These are phyloP conservation scores for Myiotriccus ornatus DNA, from an alignment of 2,797 vertebrate species.

Conservation along the genomic window DNA sequence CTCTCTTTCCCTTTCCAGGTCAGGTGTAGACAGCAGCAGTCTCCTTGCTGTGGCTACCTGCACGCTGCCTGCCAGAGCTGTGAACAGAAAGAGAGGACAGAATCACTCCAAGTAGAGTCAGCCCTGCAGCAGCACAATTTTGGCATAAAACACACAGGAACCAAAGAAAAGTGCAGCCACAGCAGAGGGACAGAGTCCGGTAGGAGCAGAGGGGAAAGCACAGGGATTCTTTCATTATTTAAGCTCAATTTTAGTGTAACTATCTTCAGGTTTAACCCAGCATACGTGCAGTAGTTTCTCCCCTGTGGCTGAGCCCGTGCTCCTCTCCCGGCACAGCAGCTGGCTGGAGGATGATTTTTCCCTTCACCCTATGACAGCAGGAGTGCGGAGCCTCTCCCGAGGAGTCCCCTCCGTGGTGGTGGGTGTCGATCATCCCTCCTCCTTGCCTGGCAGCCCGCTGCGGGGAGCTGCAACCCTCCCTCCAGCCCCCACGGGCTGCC, in stretches of 20 bases:
- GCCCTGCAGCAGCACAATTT: neutral
- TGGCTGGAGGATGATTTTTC: neutral
- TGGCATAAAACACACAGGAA: neutral
- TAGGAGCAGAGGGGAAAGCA: neutral
- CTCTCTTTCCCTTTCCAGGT: neutral
- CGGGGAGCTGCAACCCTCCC: neutral
- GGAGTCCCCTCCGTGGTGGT: accelerated
- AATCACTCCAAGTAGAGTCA: neutral
- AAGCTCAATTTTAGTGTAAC: neutral
- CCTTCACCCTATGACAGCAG: accelerated
- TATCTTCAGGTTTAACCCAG: neutral
- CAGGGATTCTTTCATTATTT: accelerated
- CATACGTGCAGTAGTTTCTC: accelerated
- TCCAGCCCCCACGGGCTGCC: neutral
- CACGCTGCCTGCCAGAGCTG: neutral
- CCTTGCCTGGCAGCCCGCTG: neutral
- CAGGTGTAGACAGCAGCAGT: neutral
- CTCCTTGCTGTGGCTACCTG: neutral
- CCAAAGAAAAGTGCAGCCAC: neutral
- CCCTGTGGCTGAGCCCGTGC: neutral
- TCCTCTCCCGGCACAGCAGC: neutral
- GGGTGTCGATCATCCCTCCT: neutral
- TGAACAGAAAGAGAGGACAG: neutral
- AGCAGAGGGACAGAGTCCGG: accelerated
- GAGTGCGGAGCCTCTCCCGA: accelerated